Conservation (phyloP, 1,140 invertebrate species). For the Ridgeia piscesae region DNA sequence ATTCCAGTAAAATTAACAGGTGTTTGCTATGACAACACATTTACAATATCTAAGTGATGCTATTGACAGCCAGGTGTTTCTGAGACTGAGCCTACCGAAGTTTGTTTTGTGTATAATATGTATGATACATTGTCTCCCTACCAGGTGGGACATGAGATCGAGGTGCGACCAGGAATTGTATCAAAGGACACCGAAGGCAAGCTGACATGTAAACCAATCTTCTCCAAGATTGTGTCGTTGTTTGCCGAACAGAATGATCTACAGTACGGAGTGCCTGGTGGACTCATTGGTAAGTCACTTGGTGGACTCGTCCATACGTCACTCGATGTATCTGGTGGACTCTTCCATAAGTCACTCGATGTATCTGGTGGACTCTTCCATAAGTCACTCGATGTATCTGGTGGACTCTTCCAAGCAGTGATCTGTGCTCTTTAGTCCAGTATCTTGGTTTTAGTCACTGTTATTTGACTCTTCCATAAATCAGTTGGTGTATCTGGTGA, state of each 20-base stretch:
- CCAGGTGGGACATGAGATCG: slow-evolving; percentile 81
- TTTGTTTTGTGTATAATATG: slow-evolving; percentile 12
- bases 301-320: no score
- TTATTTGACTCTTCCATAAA: slow-evolving; percentile 96
- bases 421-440: no score
- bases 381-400: slow-evolving; percentile 69
- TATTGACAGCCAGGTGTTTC: not conserved
- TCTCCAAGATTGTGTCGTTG: slow-evolving; percentile 95
- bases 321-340: slow-evolving; percentile 84
- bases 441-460: no score
- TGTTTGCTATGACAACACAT: not conserved
- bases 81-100: not conserved
- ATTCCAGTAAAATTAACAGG: not conserved
- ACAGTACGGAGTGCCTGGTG: slow-evolving; percentile 97
- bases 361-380: slow-evolving; percentile 97
- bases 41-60: not conserved
- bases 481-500: slow-evolving; percentile 99
- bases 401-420: no score
- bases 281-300: slow-evolving; percentile 84
- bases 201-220: slow-evolving; percentile 93
- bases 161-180: slow-evolving; percentile 90
- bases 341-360: slow-evolving; percentile 97
- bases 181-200: slow-evolving; percentile 95
- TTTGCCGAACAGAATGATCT: slow-evolving; percentile 98
- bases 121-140: slow-evolving; percentile 23